These are phyloP conservation scores for Melanotaenia trifasciata DNA, from an alignment of 2,797 vertebrate species.

Conservation along the genomic window DNA sequence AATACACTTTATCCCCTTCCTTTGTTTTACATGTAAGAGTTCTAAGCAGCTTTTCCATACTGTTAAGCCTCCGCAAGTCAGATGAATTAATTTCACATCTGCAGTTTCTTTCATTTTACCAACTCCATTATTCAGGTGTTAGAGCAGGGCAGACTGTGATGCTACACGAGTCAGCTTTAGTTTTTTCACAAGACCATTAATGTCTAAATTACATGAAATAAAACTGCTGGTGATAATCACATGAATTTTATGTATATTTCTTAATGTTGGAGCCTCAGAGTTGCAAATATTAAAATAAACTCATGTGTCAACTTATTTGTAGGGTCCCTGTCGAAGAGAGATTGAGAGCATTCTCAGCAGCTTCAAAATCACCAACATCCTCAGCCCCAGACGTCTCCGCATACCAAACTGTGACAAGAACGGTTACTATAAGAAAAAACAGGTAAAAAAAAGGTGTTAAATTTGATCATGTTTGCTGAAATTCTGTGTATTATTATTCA, in stretches of 20 bases:
- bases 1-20: conserved; percentile 57
- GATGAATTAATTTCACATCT: conserved; percentile 64
- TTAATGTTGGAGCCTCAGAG: neutral
- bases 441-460: conserved; percentile 80
- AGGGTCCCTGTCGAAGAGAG: conserved; percentile 95
- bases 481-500: neutral
- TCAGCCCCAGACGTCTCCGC: conserved; percentile 90
- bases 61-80: conserved; percentile 62
- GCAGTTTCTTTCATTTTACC: conserved; percentile 57
- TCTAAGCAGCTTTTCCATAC: conserved; percentile 72
- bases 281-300: neutral
- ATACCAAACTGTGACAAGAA: conserved; percentile 98
- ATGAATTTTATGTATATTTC: conserved; percentile 3
- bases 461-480: neutral
- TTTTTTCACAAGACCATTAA: conserved; percentile 12
- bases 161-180: conserved; percentile 47
- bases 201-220: conserved; percentile 12
- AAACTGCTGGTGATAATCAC: neutral
- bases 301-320: conserved; percentile 40
- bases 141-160: conserved; percentile 37
- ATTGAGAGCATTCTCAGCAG: conserved; percentile 92
- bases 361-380: conserved; percentile 89
- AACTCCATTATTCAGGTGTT: conserved; percentile 67
- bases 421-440: conserved; percentile 98
- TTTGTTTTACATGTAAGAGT: conserved; percentile 66